Conservation (phyloP, 2,888 invertebrate genomes). For the Sesia bembeciformis region DNA sequence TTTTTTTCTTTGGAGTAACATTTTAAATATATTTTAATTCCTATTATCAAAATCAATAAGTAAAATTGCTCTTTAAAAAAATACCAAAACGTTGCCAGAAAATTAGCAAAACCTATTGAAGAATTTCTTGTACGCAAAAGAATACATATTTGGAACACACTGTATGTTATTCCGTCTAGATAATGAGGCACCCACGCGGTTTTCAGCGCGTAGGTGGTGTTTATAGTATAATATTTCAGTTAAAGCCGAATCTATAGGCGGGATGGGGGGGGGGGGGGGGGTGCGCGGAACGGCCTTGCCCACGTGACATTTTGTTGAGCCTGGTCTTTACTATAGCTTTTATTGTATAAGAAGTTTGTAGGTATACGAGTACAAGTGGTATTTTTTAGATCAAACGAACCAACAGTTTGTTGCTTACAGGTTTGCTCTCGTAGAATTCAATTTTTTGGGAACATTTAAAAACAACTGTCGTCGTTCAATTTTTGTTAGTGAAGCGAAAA, state of each 20-base stretch:
- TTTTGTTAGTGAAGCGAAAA: no score
- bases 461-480: no score
- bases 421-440: no score
- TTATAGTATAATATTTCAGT: constrained; percentile 34
- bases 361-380: no score
- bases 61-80: no score
- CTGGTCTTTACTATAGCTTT: neutral
- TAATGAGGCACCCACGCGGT: constrained; percentile 26
- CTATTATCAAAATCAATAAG: no score
- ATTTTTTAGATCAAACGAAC: no score
- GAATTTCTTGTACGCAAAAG: neutral
- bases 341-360: no score
- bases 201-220: constrained; percentile 35
- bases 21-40: no score
- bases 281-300: constrained; percentile 10
- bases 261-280: constrained; percentile 10
- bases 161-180: constrained; percentile 19
- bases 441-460: no score
- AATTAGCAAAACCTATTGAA: neutral
- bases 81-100: neutral
- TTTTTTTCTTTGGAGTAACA: no score
- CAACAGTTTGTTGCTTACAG: no score
- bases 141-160: constrained; percentile 11
- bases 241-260: constrained; percentile 18
- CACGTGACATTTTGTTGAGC: neutral